These are phyloP conservation scores for Drosophila sulfurigaster DNA, from an alignment of 1,140 invertebrate genomes.

Conservation along the genomic window DNA sequence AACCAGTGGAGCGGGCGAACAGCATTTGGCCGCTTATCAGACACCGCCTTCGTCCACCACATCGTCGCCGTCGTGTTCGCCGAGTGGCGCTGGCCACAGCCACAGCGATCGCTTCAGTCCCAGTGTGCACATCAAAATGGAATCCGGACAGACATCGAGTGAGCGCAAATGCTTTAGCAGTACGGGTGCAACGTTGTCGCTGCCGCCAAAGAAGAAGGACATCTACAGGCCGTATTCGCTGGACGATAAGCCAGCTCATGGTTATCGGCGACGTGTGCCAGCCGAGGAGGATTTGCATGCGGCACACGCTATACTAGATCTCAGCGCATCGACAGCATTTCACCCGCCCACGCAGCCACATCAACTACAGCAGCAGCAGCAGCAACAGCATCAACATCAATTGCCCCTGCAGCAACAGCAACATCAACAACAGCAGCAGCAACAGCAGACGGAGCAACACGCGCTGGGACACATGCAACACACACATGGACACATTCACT, in stretches of 20 bases:
- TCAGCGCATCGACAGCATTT: conserved; percentile 93
- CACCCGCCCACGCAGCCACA: conserved; percentile 86
- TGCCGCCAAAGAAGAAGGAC: conserved; percentile 95
- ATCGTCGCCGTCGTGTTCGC: conserved; percentile 78
- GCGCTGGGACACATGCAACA: conserved; percentile 28
- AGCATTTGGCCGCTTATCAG: conserved; percentile 74
- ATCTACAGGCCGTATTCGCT: conserved; percentile 94
- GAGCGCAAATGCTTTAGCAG: conserved; percentile 90
- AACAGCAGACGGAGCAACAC: conserved; percentile 47
- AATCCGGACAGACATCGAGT: conserved; percentile 72
- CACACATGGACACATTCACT: conserved; percentile 19
- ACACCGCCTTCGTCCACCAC: conserved; percentile 81
- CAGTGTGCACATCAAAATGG: conserved; percentile 66
- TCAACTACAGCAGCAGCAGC: conserved; percentile 75
- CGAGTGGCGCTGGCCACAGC: conserved; percentile 51
- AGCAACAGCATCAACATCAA: conserved; percentile 68
- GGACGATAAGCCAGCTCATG: conserved; percentile 87
- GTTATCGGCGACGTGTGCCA: conserved; percentile 87
- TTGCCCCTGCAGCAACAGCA: conserved; percentile 47
- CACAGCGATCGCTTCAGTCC: conserved; percentile 65
- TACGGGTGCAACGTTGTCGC: conserved; percentile 91
- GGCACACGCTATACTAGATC: conserved; percentile 93
- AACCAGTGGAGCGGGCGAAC: conserved; percentile 45
- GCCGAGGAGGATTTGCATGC: conserved; percentile 92
- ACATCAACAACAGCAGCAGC: conserved; percentile 59